Conservation (phyloP, 2,888 invertebrate genomes). For the Mycalesis mineus region DNA sequence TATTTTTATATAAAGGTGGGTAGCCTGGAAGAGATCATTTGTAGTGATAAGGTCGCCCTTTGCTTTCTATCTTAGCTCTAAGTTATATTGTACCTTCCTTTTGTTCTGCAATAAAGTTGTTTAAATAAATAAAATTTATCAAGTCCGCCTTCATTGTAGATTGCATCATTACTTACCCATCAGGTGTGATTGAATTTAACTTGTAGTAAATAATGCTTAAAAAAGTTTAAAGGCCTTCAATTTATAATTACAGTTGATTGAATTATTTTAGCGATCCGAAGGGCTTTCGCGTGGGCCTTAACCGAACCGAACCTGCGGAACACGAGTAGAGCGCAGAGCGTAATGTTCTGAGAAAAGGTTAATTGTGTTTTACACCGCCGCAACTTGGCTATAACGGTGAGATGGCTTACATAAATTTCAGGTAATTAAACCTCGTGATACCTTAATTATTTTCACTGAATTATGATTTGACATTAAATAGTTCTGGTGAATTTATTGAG, state of each 20-base stretch:
- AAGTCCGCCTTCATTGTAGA: too few species aligned
- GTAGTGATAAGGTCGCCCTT: too few species aligned
- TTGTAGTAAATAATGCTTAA: too few species aligned
- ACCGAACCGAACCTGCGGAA: conserved; percentile 31
- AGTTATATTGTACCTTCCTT: too few species aligned
- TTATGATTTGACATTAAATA: conserved; percentile 6
- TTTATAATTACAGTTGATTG: neutral
- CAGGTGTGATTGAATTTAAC: too few species aligned
- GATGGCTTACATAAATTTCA: conserved; percentile 24
- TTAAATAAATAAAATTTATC: too few species aligned
- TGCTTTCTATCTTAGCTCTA: too few species aligned
- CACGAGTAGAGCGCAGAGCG: conserved; percentile 31
- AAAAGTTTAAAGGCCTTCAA: neutral
- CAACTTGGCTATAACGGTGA: conserved; percentile 20
- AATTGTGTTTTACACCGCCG: conserved; percentile 46
- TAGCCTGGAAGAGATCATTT: too few species aligned
- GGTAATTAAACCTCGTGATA: conserved; percentile 25
- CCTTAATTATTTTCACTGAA: conserved; percentile 23
- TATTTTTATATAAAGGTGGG: too few species aligned
- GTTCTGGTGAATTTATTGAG: neutral
- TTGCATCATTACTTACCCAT: too few species aligned
- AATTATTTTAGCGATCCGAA: conserved; percentile 17
- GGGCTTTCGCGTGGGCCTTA: conserved; percentile 36
- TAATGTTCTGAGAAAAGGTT: conserved; percentile 50
- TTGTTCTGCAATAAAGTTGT: too few species aligned